phyloP scores from a whole-genome alignment of 2,888 invertebrate species.

The Melanostoma mellinum region DNA sequence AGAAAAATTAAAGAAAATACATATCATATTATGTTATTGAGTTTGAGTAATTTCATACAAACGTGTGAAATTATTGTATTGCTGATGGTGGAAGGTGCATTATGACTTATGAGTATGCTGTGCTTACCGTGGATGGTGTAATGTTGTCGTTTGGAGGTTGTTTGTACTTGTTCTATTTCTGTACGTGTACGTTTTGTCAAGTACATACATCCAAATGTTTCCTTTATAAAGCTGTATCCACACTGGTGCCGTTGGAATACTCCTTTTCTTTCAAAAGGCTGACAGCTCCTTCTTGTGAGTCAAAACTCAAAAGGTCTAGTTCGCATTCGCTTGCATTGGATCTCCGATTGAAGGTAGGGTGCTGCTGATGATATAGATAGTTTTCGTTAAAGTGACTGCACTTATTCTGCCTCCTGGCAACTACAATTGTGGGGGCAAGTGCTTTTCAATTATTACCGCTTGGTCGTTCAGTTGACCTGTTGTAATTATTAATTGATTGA shows the following conservation, averaged over 20 bases:
- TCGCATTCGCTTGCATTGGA: conserved; percentile 3
- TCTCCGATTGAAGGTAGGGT: not conserved
- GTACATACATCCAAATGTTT: conserved; percentile 5
- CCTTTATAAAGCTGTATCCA: not conserved
- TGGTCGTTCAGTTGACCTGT: not conserved
- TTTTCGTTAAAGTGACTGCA: not conserved
- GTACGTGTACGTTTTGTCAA: not conserved
- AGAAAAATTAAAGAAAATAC: too few relatives aligned
- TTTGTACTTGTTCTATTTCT: too few relatives aligned
- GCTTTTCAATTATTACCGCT: not conserved
- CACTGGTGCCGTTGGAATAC: not conserved
- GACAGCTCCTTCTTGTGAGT: not conserved
- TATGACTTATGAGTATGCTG: too few relatives aligned
- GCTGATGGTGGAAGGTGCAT: too few relatives aligned
- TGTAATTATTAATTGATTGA: not conserved
- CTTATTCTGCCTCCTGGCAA: not conserved
- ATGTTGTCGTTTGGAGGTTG: too few relatives aligned
- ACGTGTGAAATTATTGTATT: too few relatives aligned
- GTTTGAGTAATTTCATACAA: too few relatives aligned
- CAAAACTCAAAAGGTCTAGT: not conserved
- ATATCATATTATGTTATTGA: too few relatives aligned
- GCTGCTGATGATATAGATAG: not conserved
- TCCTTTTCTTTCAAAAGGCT: too few relatives aligned
- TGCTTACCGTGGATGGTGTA: too few relatives aligned
- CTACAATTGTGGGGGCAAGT: not conserved